phyloP scores from a whole-genome alignment of 2,113 vertebrate genomes.

The Cathartes aura region DNA sequence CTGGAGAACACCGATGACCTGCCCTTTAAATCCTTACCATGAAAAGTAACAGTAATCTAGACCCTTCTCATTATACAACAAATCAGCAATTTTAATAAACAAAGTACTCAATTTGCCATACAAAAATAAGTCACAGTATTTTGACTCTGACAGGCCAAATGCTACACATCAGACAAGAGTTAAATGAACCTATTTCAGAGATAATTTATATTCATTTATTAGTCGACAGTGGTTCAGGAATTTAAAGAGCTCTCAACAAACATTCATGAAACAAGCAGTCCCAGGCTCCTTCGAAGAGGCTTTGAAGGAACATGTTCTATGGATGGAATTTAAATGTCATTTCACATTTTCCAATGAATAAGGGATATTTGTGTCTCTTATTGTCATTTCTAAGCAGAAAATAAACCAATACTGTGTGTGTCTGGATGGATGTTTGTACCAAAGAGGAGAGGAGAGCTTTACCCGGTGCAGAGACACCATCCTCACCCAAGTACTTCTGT shows the following conservation, averaged over 20 bases:
- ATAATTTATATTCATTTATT: slow-evolving; percentile 5
- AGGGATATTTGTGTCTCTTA: neutral
- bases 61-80: neutral
- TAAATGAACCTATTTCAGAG: slow-evolving; percentile 13
- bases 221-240: neutral
- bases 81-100: slow-evolving; percentile 24
- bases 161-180: slow-evolving; percentile 11
- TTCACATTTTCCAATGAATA: neutral
- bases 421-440: neutral
- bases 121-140: neutral
- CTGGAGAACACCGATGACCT: neutral
- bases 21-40: neutral
- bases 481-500: neutral
- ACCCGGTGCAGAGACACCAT: neutral
- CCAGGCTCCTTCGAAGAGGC: neutral
- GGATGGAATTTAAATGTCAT: neutral
- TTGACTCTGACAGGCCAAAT: slow-evolving; percentile 28
- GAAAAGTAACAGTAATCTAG: neutral
- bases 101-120: slow-evolving; percentile 28
- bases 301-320: neutral
- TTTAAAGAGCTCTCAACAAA: slow-evolving; percentile 12
- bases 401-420: fast-evolving
- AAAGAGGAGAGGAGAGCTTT: neutral
- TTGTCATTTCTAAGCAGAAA: neutral
- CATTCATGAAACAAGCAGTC: neutral